Percentiles rank a stretch among this genome's conserved stretches.
phyloP scores from a whole-genome alignment of 2,888 invertebrate species.

The Aleiodes testaceus region DNA sequence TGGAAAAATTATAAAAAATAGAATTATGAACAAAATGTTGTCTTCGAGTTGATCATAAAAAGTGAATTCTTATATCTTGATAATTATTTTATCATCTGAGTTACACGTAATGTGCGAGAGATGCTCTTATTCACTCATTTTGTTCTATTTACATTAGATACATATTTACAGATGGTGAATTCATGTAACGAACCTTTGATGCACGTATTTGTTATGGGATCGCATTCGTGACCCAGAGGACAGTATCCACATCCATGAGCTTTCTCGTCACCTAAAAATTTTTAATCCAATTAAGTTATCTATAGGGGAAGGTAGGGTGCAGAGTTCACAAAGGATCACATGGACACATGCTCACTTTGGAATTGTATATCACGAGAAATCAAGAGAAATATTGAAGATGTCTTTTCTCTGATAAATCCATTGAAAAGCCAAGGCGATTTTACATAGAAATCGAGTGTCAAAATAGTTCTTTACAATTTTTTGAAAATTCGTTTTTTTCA shows the following conservation, averaged over 20 bases:
- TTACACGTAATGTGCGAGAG: conserved; percentile 30
- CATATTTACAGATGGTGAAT: conserved; percentile 64
- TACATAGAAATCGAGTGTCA: no score
- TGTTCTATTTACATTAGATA: conserved; percentile 65
- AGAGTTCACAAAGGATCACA: no score
- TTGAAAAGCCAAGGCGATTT: no score
- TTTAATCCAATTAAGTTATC: neutral
- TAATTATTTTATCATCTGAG: conserved; percentile 4
- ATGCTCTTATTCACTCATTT: conserved; percentile 22
- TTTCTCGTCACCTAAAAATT: conserved; percentile 49
- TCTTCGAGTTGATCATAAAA: conserved; percentile 35
- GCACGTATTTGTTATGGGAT: conserved; percentile 87
- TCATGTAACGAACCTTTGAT: conserved; percentile 81
- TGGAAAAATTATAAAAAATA: conserved; percentile 33
- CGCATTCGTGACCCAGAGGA: conserved; percentile 84
- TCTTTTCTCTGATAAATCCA: no score
- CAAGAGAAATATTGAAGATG: no score
- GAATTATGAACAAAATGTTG: conserved; percentile 10
- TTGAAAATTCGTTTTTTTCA: neutral
- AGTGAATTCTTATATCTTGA: neutral
- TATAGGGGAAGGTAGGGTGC: no score
- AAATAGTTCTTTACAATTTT: no score
- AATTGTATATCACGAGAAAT: no score
- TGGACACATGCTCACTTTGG: no score
- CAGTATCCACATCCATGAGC: conserved; percentile 76